Conservation (phyloP, 2,888 invertebrate genomes). For the Stenichneumon culpator region DNA sequence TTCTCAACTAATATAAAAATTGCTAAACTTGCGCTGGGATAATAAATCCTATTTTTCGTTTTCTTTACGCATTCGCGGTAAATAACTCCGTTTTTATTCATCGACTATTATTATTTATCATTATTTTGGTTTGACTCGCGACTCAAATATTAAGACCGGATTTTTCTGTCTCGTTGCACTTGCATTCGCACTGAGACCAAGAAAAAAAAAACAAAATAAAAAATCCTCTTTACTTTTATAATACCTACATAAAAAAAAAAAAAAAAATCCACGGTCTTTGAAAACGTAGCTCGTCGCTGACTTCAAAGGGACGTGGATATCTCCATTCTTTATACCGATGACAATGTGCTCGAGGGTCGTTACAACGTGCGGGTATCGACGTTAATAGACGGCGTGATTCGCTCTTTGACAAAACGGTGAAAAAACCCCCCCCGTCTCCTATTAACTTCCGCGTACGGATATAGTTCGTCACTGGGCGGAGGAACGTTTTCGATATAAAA, state of each 20-base stretch:
- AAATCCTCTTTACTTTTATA: background rate
- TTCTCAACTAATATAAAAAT: constrained; percentile 31
- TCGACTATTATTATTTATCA: too few relatives aligned
- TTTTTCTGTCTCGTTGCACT: background rate
- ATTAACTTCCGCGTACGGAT: background rate
- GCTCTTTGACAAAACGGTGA: background rate
- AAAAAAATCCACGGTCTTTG: background rate
- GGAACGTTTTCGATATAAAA: background rate
- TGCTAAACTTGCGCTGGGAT: constrained; percentile 24
- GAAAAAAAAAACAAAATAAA: background rate
- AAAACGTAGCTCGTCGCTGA: background rate
- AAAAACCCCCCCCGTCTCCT: background rate
- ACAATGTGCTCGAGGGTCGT: background rate
- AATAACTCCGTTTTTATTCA: too few relatives aligned
- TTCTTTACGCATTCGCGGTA: too few relatives aligned
- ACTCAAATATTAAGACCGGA: background rate
- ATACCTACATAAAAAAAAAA: background rate
- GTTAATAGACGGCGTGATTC: background rate
- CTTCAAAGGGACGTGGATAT: background rate
- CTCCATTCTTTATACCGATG: background rate
- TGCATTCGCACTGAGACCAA: background rate
- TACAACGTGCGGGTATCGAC: background rate
- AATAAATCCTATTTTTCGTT: constrained; percentile 3
- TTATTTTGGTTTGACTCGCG: too few relatives aligned
- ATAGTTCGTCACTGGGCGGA: background rate